Evolutionary conservation across 2,888 invertebrate species (phyloP), one percentile per base, ranked within the genome.

Genomic region (Teinopalpus imperialis): DNA sequence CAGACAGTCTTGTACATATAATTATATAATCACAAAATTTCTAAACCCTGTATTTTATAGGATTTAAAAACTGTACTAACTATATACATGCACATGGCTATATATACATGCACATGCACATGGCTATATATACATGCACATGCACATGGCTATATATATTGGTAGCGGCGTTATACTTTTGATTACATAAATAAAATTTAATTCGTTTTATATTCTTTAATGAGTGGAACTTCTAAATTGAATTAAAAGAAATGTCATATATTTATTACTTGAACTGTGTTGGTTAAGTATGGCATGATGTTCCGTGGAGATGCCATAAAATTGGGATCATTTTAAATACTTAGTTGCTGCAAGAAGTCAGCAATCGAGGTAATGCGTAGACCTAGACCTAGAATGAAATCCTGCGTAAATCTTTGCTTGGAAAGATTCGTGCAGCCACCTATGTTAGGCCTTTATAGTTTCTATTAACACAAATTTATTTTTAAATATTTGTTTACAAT

Each of bases 271-370:
- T 66, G 65, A 63, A 66, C 69, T 74, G 74, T 71, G 74, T 79
- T 75, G 81, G 78, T 57, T 74, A 72, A 79, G 80, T 76, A 81
- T 81, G 80, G 83, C 82, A 77, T 82, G 85, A 83, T 62, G 83
- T 82, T 83, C 83, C 78, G 77, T 78, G 80, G 86, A 75, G 63
- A 85, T 81, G 88, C 87, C 86, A 87, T 86, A 85, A 79, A 72
- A 74, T 75, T 88, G 86, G 86, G 88, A 88, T 87, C 82, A 74
- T 83, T 86, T 87, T 88, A 80, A 87, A 82, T 87, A 88, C 85
- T 87, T 88, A 86, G 86, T 79, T 83, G 81, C 82, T 77, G 81
- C 77, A 71, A 74, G 81, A 74, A 70, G 77, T 75, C 74, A 76
- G 66, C 72, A n/a, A 73, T 77, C 77, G 71, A 73, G 65, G 69